Evolutionary conservation across 2,888 invertebrate species (phyloP), one percentile per base, ranked within the genome.

Genomic region (Gisinianus flammeolus): DNA sequence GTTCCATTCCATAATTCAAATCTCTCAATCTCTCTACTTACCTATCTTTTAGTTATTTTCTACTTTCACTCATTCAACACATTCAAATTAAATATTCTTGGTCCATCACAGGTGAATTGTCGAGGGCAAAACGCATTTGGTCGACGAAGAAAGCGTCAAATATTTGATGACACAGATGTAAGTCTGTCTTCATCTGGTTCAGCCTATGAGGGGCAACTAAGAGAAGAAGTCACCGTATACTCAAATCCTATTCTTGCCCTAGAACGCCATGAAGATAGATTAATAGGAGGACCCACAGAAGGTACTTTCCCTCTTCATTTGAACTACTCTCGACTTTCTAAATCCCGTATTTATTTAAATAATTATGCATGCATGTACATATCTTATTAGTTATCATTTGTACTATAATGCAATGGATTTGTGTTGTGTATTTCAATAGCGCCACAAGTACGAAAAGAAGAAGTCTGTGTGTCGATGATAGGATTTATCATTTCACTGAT

Each of bases 401-500:
- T 68, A 73, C 56, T 62, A 28, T n/a, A 56, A 74, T 30, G 58
- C 54, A 19, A 58, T 44, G 28, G 31, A 16, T 70, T 70, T 33
- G 12, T 64, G 24, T 77, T 8, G 22, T 54, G 28, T 26, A 81
- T 6, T 84, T 66, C 44, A 72, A 0, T 76, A 83, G 83, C 83
- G 28, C 83, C 83, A 68, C 83, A 77, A 77, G 62, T 67, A 58
- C 58, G 66, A 58, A 64, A 81, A 70, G 93, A 93, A 87, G 94
- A 95, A 86, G 96, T 97, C 86, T 97, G 96, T 88, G 94, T 97
- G 84, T 96, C 96, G 77, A 95, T 94, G 90, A 93, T 96, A 85
- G 95, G 96, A 82, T 92, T 97, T 86, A 94, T 96, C 85, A 94
- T 96, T 86, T 95, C 96, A 83, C 89, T 96, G 86, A 93, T 96